Base-by-base conservation (phyloP, 2,113 vertebrate species). In the Malaclemys terrapin region DNA sequence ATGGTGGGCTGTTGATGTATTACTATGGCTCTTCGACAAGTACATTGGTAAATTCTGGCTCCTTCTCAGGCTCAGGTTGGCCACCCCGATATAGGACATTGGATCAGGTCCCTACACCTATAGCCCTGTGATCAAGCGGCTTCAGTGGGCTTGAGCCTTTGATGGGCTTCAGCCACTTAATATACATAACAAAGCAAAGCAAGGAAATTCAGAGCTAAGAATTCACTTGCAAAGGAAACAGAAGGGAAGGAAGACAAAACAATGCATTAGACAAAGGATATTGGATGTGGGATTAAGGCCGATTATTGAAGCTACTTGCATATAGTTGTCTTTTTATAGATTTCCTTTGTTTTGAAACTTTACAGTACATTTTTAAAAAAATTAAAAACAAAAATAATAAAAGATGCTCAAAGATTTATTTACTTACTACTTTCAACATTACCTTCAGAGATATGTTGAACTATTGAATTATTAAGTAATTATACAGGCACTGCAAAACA, bases 391-490 rank as follows among this genome's bases (percentile, higher is more conserved):
- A 13, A 91, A 93, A 54, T 54, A 83, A 94, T 11, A 65, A 56
- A 56, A 38, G 6, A 24, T 49, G 8, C 29, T 20, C 79, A 82
- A 88, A 96, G 92, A 17, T 13, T 25, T 87, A 78, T 54, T 93
- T 91, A 49, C 59, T 49, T 88, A 25, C 42, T 82, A 62, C 11
- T 87, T 54, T 89, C 24, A 89, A 6, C 3, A 62, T 1, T 45
- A 82, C 50, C 85, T 97, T 90, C 91, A 94, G 95, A 96, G 81
- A 90, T 87, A 49, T 96, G 95, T 96, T 96, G 94, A 75, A 93
- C 25, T 65, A 42, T 12, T 96, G 85, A 96, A 94, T 94, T 93
- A 94, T 95, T 94, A 94, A 96, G 90, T 85, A 86, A 98, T 96
- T 97, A 57, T 6, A 2, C 20, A 96, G 86, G 38, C 89, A 91